Evolutionary conservation across 2,113 vertebrate genomes (phyloP).

Genomic region (Anseranas semipalmata): DNA sequence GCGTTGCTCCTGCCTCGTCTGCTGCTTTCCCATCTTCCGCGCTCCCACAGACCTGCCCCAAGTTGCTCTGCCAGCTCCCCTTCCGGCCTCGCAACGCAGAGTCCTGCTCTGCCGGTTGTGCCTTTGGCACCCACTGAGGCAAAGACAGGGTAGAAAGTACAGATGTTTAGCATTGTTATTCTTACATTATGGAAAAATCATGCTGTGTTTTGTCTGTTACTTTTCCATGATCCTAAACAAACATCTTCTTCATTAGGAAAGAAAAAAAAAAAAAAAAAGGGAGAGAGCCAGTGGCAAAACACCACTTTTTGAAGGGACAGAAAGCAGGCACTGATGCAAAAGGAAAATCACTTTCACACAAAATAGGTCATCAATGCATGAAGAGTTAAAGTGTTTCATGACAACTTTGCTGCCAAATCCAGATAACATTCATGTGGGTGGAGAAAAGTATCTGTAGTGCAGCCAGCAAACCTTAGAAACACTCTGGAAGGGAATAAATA

Average conservation of each 20-base stretch:
- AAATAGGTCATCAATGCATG: not conserved
- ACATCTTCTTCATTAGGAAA: not conserved
- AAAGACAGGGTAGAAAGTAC: not conserved
- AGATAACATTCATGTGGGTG: not conserved
- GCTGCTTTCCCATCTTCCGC: not conserved
- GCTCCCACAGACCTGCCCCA: not conserved
- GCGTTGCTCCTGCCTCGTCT: not conserved
- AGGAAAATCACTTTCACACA: not conserved
- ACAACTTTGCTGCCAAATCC: not conserved
- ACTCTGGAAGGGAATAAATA: not conserved
- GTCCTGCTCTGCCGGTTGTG: not conserved
- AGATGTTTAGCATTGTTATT: fast-evolving
- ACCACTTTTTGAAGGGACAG: not conserved
- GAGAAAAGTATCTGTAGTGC: not conserved
- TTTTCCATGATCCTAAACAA: not conserved
- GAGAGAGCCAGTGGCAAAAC: not conserved
- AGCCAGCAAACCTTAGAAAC: not conserved
- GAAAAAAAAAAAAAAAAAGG: not conserved
- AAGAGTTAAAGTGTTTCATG: not conserved
- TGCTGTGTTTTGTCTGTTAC: not conserved
- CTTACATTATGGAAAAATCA: not conserved
- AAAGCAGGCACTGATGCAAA: not conserved
- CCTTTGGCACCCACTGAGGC: fast-evolving
- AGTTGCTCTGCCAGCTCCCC: not conserved
- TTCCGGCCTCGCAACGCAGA: fast-evolving